phyloP scores from a whole-genome alignment of 2,113 vertebrate species.

The Malurus cyaneus region DNA sequence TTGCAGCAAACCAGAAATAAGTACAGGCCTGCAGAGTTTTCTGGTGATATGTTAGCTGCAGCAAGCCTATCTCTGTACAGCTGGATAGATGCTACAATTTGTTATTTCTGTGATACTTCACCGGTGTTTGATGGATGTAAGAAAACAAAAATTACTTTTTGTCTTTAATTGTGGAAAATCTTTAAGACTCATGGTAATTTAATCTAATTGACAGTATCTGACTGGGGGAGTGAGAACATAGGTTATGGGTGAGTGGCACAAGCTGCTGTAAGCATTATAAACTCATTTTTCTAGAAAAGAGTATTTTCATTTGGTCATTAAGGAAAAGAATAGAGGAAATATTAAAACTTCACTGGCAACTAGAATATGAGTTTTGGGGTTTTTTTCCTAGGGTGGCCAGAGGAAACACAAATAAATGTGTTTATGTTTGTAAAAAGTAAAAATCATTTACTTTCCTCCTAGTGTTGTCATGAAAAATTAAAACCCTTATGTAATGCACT shows the following conservation, averaged over 20 bases:
- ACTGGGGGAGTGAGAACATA: rapidly evolving
- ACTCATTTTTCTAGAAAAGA: not conserved
- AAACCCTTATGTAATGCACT: not conserved
- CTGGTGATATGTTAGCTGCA: not conserved
- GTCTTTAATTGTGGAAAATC: not conserved
- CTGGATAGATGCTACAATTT: not conserved
- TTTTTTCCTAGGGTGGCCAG: not conserved
- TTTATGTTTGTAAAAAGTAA: not conserved
- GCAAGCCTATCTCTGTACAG: not conserved
- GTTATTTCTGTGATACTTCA: conserved; percentile 18
- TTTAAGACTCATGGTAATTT: not conserved
- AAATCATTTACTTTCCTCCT: not conserved
- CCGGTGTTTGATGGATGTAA: not conserved
- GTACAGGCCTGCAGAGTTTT: not conserved
- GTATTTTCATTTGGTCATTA: not conserved
- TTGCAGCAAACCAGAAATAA: not conserved
- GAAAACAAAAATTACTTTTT: not conserved
- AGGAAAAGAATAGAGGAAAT: not conserved
- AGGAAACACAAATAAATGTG: not conserved
- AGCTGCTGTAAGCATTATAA: not conserved
- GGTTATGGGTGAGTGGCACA: not conserved
- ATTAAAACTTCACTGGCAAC: not conserved
- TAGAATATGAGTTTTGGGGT: not conserved
- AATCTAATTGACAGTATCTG: not conserved
- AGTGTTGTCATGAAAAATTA: not conserved